These are phyloP conservation scores for Microcebus jonahi DNA, from an alignment of 2,113 vertebrate species.

Conservation along the genomic window DNA sequence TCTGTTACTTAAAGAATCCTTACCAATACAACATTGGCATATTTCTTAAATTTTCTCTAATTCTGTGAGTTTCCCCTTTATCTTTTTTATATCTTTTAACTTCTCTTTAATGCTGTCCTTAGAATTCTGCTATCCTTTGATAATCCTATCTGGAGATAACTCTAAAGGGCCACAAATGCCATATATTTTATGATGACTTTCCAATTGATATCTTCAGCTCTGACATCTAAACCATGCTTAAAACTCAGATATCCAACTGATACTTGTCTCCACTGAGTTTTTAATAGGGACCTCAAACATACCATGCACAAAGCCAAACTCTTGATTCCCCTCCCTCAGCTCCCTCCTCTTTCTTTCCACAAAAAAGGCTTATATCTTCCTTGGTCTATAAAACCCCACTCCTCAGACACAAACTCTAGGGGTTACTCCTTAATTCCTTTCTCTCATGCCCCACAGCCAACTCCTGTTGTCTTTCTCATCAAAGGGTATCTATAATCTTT, in stretches of 20 bases:
- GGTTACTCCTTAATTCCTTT: neutral
- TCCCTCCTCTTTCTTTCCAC: too few species aligned
- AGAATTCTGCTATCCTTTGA: neutral
- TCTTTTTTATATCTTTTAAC: neutral
- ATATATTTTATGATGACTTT: neutral
- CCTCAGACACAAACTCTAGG: neutral
- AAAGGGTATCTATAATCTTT: neutral
- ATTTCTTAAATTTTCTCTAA: constrained; percentile 4
- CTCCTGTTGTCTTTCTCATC: neutral
- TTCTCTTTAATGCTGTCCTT: neutral
- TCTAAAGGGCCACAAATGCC: neutral
- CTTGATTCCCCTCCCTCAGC: neutral
- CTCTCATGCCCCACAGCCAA: neutral
- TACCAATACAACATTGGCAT: neutral
- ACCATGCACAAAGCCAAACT: neutral
- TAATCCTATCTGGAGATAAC: neutral
- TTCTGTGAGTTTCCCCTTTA: neutral
- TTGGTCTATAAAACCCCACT: neutral
- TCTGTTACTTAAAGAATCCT: neutral
- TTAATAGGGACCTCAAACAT: neutral
- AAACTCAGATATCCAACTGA: neutral
- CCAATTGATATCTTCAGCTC: neutral
- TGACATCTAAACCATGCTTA: neutral
- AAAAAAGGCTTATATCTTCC: neutral
- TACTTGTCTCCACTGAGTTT: neutral